Evolutionary conservation across 2,888 invertebrate genomes (phyloP), one percentile per base, ranked within the genome.

Genomic region (Oasisia sp.): DNA sequence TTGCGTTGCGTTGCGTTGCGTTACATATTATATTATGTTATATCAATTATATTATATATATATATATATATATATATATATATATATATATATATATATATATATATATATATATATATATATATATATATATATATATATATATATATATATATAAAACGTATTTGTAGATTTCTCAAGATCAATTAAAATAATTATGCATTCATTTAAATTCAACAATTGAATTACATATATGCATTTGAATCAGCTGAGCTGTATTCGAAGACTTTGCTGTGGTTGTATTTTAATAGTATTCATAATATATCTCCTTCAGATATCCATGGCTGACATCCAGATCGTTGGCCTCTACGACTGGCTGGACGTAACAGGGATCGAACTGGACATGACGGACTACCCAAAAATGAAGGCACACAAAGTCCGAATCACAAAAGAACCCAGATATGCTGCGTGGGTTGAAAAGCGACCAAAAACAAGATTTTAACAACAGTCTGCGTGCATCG

Each of bases 401-500:
- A 89, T 94, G 32, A 92, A 91, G 56, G 93, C 92, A 7, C 93
- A 92, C 90, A 92, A 93, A 27, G 93, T 93, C 89, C 91, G 92
- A 12, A 93, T 94, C 32, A 92, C 92, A 58, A 44, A 92, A 74
- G 27, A 92, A 7, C 93, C 94, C 8, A 93, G 92, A 45, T 93
- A 94, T n/a, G 94, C 94, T 1, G 93, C 92, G 19, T 94, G 94
- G 93, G 92, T 94, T 9, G 93, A 89, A 27, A 94, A 92, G 32
- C 92, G 94, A 90, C 94, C 94, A 8, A 32, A 27, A 19, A 74
- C 74, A 27, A 19, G n/a, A 74, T 74, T 7, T 19, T 74, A 74
- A 74, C 7, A 50, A 74, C 27, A 74, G 27, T 38, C 19, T 74
- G 27, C n/a, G 74, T 74, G 74, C 27, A 74, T 19, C 74, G 27